Evolutionary conservation across 1,140 invertebrate genomes (phyloP).

Genomic region (Bombus difficillimus): DNA sequence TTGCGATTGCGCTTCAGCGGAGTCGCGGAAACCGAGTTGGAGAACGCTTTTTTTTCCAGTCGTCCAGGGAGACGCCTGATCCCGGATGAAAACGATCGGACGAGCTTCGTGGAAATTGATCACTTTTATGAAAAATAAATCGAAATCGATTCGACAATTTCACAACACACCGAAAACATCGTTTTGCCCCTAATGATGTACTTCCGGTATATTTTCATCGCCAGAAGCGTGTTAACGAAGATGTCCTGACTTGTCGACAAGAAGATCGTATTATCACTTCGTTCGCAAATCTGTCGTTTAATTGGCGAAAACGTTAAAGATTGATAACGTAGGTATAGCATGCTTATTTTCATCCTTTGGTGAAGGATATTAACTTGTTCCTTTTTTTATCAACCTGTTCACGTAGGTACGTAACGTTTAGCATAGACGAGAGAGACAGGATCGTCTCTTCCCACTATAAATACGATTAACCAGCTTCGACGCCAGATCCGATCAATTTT

Average conservation of each 20-base stretch:
- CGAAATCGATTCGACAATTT: neutral
- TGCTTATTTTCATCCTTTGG: neutral
- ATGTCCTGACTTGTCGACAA: too few species aligned
- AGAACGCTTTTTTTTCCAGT: slow-evolving; percentile 27
- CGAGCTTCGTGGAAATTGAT: slow-evolving; percentile 57
- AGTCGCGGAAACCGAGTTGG: slow-evolving; percentile 39
- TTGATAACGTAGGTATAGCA: too few species aligned
- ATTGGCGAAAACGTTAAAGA: neutral
- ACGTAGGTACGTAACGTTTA: neutral
- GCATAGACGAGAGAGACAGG: too few species aligned
- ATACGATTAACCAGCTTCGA: slow-evolving; percentile 10
- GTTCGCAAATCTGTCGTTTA: neutral
- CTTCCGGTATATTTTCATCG: too few species aligned
- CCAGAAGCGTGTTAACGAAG: too few species aligned
- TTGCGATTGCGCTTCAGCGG: slow-evolving; percentile 63
- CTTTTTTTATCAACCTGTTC: neutral
- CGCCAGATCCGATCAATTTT: slow-evolving; percentile 69
- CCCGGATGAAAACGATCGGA: slow-evolving; percentile 39
- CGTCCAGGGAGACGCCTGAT: slow-evolving; percentile 4
- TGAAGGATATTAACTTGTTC: neutral
- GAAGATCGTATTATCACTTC: too few species aligned
- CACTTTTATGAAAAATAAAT: slow-evolving; percentile 61
- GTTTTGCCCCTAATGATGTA: too few species aligned
- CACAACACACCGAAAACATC: too few species aligned
- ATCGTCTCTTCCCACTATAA: neutral